Base-by-base conservation (phyloP, 2,113 vertebrate species). In the Malaclemys terrapin region DNA sequence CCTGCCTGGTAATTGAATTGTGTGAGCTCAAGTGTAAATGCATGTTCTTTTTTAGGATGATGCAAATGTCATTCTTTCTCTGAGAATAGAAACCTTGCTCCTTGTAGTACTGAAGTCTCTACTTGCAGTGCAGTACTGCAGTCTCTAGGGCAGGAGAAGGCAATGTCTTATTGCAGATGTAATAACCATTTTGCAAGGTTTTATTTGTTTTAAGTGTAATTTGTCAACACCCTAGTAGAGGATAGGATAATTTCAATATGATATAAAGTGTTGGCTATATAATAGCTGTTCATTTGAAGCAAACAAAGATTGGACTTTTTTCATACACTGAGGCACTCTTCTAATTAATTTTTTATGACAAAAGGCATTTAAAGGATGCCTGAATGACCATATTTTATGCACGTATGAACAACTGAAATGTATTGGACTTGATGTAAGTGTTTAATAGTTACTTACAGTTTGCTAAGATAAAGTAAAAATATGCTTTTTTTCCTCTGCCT, bases 281-380 rank as follows among this genome's bases (percentile, higher is more conserved):
- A 94, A 88, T 94, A 91, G 82, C 92, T 95, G 14, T 35, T 89
- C 27, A 69, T 94, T 96, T 92, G 89, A 93, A 94, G 56, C 80
- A 96, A 97, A 94, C 92, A 24, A 93, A 93, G 82, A 88, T 76
- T 7, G 27, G 54, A 89, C 84, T 89, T 93, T 96, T 31, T 91
- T 96, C 85, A 53, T 93, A 56, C 2, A 25, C 96, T 97, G 49
- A 27, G 80, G 78, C 85, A 88, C 76, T 78, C 82, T 72, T 96
- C 88, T 92, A 93, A 97, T 98, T 97, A 97, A 98, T 85, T 88
- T 98, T 97, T 97, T 95, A 94, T 95, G 89, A 96, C 86, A 95
- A 90, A 97, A 97, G 57, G 5, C 91, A 88, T 97, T 97, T 95
- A 92, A 96, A 86, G 90, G 91, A 88, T 97, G 95, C 92, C 94